Percentiles rank a stretch among this genome's conserved stretches.
Evolutionary conservation across 2,113 vertebrate genomes (phyloP).

Genomic region (Saimiri boliviensis): DNA sequence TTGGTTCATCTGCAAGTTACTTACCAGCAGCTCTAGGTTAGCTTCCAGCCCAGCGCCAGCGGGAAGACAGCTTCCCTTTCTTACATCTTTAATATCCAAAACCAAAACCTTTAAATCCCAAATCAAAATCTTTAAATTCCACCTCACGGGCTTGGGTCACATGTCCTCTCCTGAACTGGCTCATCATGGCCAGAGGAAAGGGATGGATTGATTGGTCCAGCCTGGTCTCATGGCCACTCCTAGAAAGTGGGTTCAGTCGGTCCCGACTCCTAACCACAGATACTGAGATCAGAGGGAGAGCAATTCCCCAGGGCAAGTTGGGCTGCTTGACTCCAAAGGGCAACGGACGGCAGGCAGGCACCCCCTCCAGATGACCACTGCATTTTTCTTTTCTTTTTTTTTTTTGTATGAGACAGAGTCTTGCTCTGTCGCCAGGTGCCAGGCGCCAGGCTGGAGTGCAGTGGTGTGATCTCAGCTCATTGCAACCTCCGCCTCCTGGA

Average conservation of each 20-base stretch:
- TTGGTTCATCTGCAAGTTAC: background rate
- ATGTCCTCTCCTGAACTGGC: background rate
- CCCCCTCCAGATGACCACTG: rapidly evolving
- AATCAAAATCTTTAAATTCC: background rate
- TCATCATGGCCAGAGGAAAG: background rate
- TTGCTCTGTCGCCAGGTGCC: too few relatives aligned
- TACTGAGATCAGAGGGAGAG: background rate
- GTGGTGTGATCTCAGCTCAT: too few relatives aligned
- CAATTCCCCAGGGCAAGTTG: rapidly evolving
- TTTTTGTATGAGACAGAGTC: too few relatives aligned
- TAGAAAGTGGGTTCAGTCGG: background rate
- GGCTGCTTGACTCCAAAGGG: background rate
- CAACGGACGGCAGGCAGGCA: rapidly evolving
- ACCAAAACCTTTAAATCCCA: too few relatives aligned
- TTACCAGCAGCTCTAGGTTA: background rate
- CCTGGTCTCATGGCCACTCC: background rate
- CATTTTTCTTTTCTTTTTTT: background rate
- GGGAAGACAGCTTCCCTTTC: background rate
- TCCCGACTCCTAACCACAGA: background rate
- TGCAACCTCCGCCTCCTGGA: too few relatives aligned
- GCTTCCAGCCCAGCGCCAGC: background rate
- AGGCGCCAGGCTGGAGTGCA: too few relatives aligned
- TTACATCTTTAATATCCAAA: background rate
- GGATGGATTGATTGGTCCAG: background rate
- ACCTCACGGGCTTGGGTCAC: rapidly evolving